Base-by-base conservation (phyloP, 2,888 invertebrate species). In the Pterostichus madidus region DNA sequence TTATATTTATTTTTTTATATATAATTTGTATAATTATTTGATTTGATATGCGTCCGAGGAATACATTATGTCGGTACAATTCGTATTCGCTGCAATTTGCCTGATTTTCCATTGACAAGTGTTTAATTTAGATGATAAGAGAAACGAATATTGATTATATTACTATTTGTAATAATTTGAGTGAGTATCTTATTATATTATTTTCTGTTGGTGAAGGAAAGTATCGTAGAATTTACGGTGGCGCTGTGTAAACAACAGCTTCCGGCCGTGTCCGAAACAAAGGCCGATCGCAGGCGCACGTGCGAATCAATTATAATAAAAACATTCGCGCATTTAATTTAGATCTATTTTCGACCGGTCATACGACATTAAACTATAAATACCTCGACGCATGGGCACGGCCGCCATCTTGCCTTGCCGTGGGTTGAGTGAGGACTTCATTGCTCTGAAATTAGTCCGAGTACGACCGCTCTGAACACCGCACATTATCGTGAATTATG, bases 241-340 rank as follows among this genome's bases (percentile, higher is more conserved):
- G n/a, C 39, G 44, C 17, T 13, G 44, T 17, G 44, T 71, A 71
- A 71, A 71, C 68, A 71, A 15, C 17, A 44, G 68, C 13, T 71
- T 71, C 68, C 68, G 68, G 68, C 64, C 64, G 39, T 17, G 64
- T 39, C 68, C 39, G 68, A 71, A 56, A 71, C 68, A 71, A 71
- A 71, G 44, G 68, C 39, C 15, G 10, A 44, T 39, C 44, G 17
- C 13, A 53, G 49, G 32, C 31, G 52, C 80, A 80, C 80, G 80
- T 80, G 80, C 35, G 80, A 80, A 52, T 68, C 68, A 64, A 80
- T 80, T 80, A 80, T 80, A 80, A 80, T 80, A 80, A 80, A 71
- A 80, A 80, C 80, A 80, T 68, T 80, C 49, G 79, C n/a, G 77
- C 61, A 80, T 80, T 80, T 80, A 64, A 80, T 68, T 80, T 80